phyloP scores from a whole-genome alignment of 2,797 vertebrate species.

The Lacerta viridis region DNA sequence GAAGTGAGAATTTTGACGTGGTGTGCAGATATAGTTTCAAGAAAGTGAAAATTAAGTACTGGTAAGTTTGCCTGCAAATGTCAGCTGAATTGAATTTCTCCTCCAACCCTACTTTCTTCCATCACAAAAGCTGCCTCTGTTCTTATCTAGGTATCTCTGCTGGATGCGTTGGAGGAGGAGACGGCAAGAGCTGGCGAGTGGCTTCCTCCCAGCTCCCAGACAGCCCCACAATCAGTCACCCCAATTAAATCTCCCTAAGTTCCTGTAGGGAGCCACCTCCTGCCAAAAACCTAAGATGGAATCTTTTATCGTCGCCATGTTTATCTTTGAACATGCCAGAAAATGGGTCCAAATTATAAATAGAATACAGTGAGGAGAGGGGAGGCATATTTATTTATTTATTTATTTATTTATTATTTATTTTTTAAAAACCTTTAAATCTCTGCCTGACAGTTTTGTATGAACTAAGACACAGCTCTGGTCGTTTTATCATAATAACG shows the following conservation, averaged over 20 bases:
- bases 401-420: background rate
- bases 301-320: background rate
- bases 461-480: background rate
- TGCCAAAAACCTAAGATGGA: slow-evolving; percentile 21
- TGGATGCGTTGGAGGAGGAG: background rate
- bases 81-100: no score
- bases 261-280: background rate
- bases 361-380: background rate
- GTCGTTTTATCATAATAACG: background rate
- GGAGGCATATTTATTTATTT: background rate
- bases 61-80: no score
- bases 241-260: slow-evolving; percentile 5
- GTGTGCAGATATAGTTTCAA: no score
- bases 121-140: background rate
- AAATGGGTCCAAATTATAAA: background rate
- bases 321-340: slow-evolving; percentile 23
- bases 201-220: background rate
- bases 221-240: background rate
- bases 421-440: background rate
- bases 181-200: background rate
- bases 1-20: no score
- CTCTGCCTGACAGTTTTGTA: slow-evolving; percentile 9
- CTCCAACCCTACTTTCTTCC: background rate
- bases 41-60: no score
- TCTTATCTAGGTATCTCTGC: background rate